Conservation (phyloP, 2,888 invertebrate genomes). For the Dendrolimus pini region DNA sequence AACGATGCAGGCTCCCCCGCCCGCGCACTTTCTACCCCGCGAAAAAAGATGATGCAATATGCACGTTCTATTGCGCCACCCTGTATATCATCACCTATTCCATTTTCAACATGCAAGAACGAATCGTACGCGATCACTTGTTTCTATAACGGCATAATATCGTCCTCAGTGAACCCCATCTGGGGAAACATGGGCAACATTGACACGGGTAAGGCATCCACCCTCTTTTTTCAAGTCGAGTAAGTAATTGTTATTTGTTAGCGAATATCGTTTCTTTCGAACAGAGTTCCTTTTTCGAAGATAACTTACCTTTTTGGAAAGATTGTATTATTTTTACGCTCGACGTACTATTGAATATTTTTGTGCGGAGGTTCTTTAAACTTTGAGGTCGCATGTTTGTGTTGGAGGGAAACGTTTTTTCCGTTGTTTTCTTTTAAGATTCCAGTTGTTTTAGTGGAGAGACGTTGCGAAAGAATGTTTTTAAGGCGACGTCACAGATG, state of each 20-base stretch:
- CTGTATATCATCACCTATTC: too few relatives aligned
- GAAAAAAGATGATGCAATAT: too few relatives aligned
- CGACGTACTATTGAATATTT: constrained; percentile 1
- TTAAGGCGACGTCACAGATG: too few relatives aligned
- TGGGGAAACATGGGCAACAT: constrained; percentile 12
- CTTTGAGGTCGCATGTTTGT: not conserved
- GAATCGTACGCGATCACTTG: too few relatives aligned
- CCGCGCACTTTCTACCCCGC: too few relatives aligned
- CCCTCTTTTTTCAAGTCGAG: constrained; percentile 25
- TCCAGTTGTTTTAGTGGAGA: not conserved
- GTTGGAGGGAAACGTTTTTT: not conserved
- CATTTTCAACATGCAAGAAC: too few relatives aligned
- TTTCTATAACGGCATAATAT: not conserved
- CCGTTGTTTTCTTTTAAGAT: not conserved
- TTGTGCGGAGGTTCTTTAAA: not conserved
- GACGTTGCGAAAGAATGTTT: too few relatives aligned
- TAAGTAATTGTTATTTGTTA: constrained; percentile 38
- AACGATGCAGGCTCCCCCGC: too few relatives aligned
- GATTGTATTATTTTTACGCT: constrained; percentile 19
- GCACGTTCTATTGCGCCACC: too few relatives aligned
- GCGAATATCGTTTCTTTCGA: constrained; percentile 27
- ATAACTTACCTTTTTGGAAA: constrained; percentile 26
- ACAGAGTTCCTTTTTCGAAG: constrained; percentile 23
- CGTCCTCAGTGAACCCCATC: not conserved
- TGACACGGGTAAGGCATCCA: constrained; percentile 24